A percentile compares a stretch with the other conserved stretches of the same genome.
Evolutionary conservation across 2,113 vertebrate genomes (phyloP).

Genomic region (Felis chaus): DNA sequence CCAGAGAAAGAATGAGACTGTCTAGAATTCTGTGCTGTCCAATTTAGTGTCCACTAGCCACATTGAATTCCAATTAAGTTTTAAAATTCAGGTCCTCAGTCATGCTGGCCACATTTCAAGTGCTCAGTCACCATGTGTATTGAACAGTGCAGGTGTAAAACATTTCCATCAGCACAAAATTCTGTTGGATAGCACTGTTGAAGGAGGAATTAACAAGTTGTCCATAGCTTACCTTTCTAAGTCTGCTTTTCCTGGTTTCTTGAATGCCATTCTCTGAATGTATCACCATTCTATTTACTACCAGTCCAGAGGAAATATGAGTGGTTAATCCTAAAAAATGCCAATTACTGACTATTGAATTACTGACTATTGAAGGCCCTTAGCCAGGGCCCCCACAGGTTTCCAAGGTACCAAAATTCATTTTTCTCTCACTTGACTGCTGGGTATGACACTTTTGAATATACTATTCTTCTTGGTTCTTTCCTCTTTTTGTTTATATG

Average conservation of each 20-base stretch:
- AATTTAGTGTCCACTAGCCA: not conserved
- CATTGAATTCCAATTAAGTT: slow-evolving; percentile 10
- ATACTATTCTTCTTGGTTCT: not conserved
- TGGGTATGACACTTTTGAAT: not conserved
- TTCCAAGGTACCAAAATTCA: not conserved
- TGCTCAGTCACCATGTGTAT: not conserved
- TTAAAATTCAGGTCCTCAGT: not conserved
- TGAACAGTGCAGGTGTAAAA: not conserved
- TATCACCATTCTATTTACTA: not conserved
- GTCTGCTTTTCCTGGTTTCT: not conserved
- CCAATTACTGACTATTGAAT: not conserved
- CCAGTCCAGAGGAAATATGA: slow-evolving; percentile 2
- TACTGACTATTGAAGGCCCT: not conserved
- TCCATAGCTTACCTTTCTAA: not conserved
- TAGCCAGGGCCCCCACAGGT: not conserved
- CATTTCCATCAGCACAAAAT: not conserved
- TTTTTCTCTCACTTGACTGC: not conserved
- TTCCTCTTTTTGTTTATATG: not conserved
- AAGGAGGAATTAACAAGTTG: not conserved
- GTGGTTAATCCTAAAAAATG: not conserved
- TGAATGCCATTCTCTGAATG: not conserved
- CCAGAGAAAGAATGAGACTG: not conserved
- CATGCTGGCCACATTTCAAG: not conserved
- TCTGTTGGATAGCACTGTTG: not conserved
- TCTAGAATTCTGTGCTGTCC: not conserved